Percentiles rank a stretch among this genome's conserved stretches.
These are phyloP conservation scores for Bombus confusus DNA, from an alignment of 1,140 invertebrate species.

Conservation along the genomic window DNA sequence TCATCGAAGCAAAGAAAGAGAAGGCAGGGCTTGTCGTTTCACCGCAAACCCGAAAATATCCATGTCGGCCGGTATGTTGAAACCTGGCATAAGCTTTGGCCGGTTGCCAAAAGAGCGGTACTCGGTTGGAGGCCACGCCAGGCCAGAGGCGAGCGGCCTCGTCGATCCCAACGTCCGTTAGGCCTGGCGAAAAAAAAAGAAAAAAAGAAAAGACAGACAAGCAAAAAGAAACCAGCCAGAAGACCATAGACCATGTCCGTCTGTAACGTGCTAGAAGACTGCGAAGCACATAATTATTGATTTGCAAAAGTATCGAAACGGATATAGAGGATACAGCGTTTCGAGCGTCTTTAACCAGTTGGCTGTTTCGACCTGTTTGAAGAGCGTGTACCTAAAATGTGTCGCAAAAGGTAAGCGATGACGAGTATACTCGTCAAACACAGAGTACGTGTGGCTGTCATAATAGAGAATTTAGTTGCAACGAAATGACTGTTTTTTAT, in stretches of 20 bases:
- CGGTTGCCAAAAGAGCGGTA: constrained; percentile 65
- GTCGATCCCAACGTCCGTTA: constrained; percentile 42
- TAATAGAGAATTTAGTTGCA: no score
- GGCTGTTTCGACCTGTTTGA: no score
- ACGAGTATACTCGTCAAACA: no score
- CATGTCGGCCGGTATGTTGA: constrained; percentile 79
- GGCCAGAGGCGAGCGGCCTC: constrained; percentile 65
- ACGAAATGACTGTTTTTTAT: no score
- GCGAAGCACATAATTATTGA: no score
- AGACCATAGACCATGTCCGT: no score
- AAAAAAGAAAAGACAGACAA: background rate
- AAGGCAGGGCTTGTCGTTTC: constrained; percentile 59
- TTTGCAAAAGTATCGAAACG: no score
- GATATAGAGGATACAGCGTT: no score
- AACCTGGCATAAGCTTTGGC: constrained; percentile 78
- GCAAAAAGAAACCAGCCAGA: background rate
- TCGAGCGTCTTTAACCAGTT: no score
- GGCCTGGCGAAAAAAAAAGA: background rate
- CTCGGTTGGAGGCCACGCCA: constrained; percentile 68
- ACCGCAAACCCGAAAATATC: constrained; percentile 82
- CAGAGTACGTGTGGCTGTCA: no score
- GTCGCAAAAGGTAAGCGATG: no score
- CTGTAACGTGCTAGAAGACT: background rate
- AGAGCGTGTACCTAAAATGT: no score
- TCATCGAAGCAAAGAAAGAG: constrained; percentile 30